Conservation (phyloP, 2,797 vertebrate species). For the Botia almorhae region DNA sequence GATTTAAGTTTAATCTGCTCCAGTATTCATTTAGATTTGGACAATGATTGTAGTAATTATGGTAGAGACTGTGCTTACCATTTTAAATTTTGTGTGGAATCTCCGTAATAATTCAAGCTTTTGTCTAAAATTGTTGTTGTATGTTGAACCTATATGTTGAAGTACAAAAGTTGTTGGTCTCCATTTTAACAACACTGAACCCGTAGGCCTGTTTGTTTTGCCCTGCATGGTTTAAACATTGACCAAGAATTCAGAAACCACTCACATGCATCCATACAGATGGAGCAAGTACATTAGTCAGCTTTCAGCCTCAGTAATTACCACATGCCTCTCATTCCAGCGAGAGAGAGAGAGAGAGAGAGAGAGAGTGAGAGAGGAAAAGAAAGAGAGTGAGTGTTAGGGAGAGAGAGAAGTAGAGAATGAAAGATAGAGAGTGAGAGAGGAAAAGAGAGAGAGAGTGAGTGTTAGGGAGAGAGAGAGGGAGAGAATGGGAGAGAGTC, state of each 20-base stretch:
- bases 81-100: too few relatives aligned
- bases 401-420: too few relatives aligned
- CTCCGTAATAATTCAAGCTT: not conserved
- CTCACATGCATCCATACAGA: conserved; percentile 22
- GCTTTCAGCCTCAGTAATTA: conserved; percentile 38
- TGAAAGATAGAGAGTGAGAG: not conserved
- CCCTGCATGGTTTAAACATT: conserved; percentile 23
- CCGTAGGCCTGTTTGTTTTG: conserved; percentile 16
- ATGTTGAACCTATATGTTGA: not conserved
- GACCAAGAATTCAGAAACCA: conserved; percentile 31
- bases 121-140: not conserved
- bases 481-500: not conserved
- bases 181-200: conserved; percentile 16
- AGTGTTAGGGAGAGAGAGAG: not conserved
- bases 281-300: conserved; percentile 28
- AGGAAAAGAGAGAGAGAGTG: not conserved
- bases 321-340: conserved; percentile 44
- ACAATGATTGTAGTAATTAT: not conserved
- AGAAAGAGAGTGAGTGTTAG: not conserved
- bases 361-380: not conserved
- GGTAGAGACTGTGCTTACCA: not conserved
- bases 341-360: not conserved
- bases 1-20: not conserved
- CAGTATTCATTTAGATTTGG: not conserved
- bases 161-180: not conserved